Evolutionary conservation across 53 echinoderm and acorn worm species (phyloP).

Genomic region (Patiria pectinifera): DNA sequence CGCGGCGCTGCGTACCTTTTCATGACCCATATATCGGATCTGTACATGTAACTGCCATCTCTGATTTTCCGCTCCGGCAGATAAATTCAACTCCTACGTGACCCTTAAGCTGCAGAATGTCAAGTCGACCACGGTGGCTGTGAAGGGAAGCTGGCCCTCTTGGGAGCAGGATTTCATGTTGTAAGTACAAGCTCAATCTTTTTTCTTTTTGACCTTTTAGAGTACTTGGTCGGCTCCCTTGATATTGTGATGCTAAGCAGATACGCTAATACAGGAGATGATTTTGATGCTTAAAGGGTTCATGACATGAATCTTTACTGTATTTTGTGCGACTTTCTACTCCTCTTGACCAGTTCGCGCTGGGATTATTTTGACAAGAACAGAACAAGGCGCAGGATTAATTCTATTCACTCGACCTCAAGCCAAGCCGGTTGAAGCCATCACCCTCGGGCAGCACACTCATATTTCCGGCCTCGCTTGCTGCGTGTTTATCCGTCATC

Average conservation of each 20-base stretch:
- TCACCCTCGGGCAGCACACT: too few relatives aligned
- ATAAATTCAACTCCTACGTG: slow-evolving; percentile 98
- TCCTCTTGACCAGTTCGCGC: too few relatives aligned
- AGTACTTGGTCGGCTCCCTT: background rate
- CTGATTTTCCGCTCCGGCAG: slow-evolving; percentile 65
- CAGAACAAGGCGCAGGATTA: too few relatives aligned
- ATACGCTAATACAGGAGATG: background rate
- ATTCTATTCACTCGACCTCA: too few relatives aligned
- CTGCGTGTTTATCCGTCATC: too few relatives aligned
- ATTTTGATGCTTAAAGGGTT: too few relatives aligned
- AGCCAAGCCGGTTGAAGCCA: too few relatives aligned
- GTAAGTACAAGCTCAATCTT: slow-evolving; percentile 74
- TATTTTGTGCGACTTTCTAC: too few relatives aligned
- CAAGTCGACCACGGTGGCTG: slow-evolving; percentile 93
- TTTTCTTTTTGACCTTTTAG: background rate
- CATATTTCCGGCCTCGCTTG: too few relatives aligned
- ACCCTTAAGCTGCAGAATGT: slow-evolving; percentile 98
- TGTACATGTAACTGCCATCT: background rate
- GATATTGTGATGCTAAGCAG: background rate
- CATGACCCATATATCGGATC: background rate
- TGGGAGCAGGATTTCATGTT: slow-evolving; percentile 99
- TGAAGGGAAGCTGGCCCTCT: slow-evolving; percentile 86
- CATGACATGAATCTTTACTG: too few relatives aligned
- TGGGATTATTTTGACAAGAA: too few relatives aligned
- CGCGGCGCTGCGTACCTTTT: background rate